These are phyloP conservation scores for Stichopus horrens DNA, from an alignment of 53 echinoderm and acorn worm species.

Conservation along the genomic window DNA sequence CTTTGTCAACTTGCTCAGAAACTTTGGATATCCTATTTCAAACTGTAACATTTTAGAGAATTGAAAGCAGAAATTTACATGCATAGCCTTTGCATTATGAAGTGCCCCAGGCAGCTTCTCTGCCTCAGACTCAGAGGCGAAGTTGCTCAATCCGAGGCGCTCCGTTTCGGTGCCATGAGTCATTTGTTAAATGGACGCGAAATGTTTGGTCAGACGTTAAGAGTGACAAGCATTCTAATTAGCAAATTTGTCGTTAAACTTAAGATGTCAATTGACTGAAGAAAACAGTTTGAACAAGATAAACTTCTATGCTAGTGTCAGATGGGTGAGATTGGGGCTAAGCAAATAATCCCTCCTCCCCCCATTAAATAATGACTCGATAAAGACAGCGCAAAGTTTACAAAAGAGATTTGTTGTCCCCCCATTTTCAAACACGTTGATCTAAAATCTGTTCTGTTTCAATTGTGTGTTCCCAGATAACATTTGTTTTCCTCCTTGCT, in stretches of 20 bases:
- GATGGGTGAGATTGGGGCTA: slow-evolving; percentile 30
- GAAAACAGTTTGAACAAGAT: slow-evolving; percentile 36
- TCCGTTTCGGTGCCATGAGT: slow-evolving; percentile 19
- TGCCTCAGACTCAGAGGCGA: too few relatives aligned
- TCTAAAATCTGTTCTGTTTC: not conserved
- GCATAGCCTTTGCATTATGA: too few relatives aligned
- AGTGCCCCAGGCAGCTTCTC: too few relatives aligned
- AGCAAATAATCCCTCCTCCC: not conserved
- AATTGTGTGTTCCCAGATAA: slow-evolving; percentile 17
- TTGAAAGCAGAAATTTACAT: too few relatives aligned
- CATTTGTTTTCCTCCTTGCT: slow-evolving; percentile 20
- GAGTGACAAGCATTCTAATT: slow-evolving; percentile 39
- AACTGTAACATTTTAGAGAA: too few relatives aligned
- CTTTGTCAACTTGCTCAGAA: too few relatives aligned
- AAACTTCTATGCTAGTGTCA: slow-evolving; percentile 19
- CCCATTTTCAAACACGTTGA: not conserved
- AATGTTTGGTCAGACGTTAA: slow-evolving; percentile 37
- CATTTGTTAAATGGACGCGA: slow-evolving; percentile 32
- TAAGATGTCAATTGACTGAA: slow-evolving; percentile 25
- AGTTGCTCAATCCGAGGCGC: too few relatives aligned
- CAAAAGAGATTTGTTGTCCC: slow-evolving; percentile 28
- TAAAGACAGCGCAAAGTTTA: slow-evolving; percentile 1
- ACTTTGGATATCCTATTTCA: too few relatives aligned
- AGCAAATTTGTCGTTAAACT: slow-evolving; percentile 44
- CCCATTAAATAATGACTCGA: slow-evolving; percentile 2